Base-by-base conservation (phyloP, 2,797 vertebrate species). In the Pangasius djambal region DNA sequence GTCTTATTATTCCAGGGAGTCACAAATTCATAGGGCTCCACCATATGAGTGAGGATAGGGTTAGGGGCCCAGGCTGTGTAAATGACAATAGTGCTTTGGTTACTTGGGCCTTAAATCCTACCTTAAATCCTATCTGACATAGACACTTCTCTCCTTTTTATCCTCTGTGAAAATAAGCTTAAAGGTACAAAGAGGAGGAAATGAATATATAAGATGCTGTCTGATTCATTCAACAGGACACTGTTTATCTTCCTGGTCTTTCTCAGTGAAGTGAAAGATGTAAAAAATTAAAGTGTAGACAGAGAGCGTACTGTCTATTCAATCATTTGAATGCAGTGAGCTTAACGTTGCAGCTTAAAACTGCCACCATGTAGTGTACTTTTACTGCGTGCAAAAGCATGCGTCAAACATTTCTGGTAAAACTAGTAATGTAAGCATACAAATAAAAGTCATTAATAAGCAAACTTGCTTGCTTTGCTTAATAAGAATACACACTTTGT, bases 31-130 rank as follows among this genome's bases (percentile, higher is more conserved):
- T 95, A 94, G 96, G 96, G 94, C 96, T 95, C 95, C 96, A 95
- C 97, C 94, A 93, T 96, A 96, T 96, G 96, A 97, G 95, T 95
- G 94, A 92, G 95, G 93, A 95, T 95, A 95, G 95, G 95, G 94
- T 96, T 96, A 96, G 96, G 94, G 94, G 95, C 95, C 95, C 93
- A 88, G 95, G 93, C 92, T 90, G 92, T 94, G 95, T 95, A 95
- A 95, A 95, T 96, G 94, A 96, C 95, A 96, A 96, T 95, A 93
- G 94, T 88, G 94, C 92, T 94, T 95, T 94, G 95, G 95, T 96
- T 95, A 95, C 94, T 95, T 94, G 95, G 94, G 94, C 94, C 91
- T 94, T 95, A 96, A 96, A 96, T 96, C 96, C 95, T 88, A 95
- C 95, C 92, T 89, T 94, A 96, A 96, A 96, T 96, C 96, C 95